These are phyloP conservation scores for Setipinna tenuifilis DNA, from an alignment of 2,797 vertebrate genomes.

Conservation along the genomic window DNA sequence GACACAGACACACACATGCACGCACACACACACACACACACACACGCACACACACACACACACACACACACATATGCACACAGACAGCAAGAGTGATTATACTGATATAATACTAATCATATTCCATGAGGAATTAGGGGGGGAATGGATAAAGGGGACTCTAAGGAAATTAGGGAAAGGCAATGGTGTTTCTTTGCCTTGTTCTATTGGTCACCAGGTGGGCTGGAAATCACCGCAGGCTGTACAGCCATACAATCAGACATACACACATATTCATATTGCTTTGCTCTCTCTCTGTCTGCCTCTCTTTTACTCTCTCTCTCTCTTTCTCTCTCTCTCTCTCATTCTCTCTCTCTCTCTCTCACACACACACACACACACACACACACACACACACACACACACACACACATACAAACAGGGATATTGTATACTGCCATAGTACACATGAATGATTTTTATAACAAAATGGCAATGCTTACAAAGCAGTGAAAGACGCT, in stretches of 20 bases:
- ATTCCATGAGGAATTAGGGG: neutral
- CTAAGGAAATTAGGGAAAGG: neutral
- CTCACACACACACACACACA: neutral
- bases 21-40: neutral
- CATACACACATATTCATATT: neutral
- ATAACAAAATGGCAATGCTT: no score
- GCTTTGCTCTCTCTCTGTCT: neutral
- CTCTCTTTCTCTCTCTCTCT: neutral
- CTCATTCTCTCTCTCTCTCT: neutral
- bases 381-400: neutral
- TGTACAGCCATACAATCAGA: neutral
- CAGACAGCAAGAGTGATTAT: no score
- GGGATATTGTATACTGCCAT: no score
- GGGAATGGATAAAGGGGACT: neutral
- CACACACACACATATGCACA: no score
- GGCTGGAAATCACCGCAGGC: neutral
- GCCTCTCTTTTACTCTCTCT: neutral
- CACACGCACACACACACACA: no score
- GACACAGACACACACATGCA: neutral
- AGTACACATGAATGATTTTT: no score
- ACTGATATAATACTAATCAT: neutral
- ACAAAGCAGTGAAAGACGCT: no score
- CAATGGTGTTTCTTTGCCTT: neutral
- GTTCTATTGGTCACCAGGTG: neutral
- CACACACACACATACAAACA: no score